Evolutionary conservation across 2,888 invertebrate species (phyloP).

Genomic region (Allophyes oxyacanthae): DNA sequence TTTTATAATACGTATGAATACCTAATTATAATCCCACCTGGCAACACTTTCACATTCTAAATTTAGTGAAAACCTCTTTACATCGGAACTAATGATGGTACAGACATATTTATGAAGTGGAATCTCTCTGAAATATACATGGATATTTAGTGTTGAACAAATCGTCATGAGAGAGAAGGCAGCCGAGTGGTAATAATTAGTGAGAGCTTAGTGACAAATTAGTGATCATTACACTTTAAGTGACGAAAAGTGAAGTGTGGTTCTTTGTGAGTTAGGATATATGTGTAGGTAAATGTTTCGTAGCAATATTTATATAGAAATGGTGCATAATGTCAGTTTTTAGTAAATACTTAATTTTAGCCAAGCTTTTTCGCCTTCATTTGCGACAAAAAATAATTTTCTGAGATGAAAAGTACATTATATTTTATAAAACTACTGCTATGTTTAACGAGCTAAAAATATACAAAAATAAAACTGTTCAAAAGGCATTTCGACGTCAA

Average conservation of each 20-base stretch:
- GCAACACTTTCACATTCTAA: conserved; percentile 39
- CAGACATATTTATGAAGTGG: conserved; percentile 36
- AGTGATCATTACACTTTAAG: conserved; percentile 30
- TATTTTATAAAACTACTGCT: no score
- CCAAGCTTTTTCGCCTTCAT: no score
- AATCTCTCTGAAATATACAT: conserved; percentile 10
- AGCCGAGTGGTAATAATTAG: conserved; percentile 39
- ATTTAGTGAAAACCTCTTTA: conserved; percentile 41
- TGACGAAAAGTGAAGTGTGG: conserved; percentile 24
- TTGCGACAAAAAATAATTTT: no score
- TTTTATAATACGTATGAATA: neutral
- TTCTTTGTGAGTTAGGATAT: conserved; percentile 11
- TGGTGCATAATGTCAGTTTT: no score
- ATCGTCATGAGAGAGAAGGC: conserved; percentile 32
- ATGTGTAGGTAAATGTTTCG: no score
- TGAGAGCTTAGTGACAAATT: conserved; percentile 45
- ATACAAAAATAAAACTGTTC: no score
- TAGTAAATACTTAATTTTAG: no score
- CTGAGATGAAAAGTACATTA: no score
- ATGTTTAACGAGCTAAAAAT: no score
- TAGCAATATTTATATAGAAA: no score
- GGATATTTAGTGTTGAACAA: conserved; percentile 38
- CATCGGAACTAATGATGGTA: conserved; percentile 26
- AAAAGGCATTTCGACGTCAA: no score
- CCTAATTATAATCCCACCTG: neutral